phyloP scores from a whole-genome alignment of 1,140 invertebrate genomes.

The Bombus difficillimus region DNA sequence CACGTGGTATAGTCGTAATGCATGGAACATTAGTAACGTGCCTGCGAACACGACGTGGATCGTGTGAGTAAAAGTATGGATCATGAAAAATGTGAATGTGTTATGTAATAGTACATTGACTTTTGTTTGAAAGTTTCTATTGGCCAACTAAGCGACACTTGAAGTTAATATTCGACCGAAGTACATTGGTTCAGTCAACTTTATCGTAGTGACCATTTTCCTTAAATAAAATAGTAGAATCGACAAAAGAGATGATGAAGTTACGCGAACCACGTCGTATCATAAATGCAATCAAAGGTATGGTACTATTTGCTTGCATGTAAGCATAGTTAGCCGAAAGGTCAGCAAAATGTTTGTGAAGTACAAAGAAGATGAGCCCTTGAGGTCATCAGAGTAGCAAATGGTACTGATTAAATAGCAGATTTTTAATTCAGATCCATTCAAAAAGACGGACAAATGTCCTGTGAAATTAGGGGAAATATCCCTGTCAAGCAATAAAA shows the following conservation, averaged over 20 bases:
- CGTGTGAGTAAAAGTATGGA: neutral
- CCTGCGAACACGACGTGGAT: slow-evolving; percentile 31
- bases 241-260: neutral
- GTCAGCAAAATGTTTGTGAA: slow-evolving; percentile 1
- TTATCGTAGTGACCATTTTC: neutral
- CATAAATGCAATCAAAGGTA: slow-evolving; percentile 22
- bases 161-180: neutral
- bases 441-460: neutral
- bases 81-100: neutral
- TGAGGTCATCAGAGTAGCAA: neutral
- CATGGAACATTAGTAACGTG: slow-evolving; percentile 36
- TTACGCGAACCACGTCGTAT: slow-evolving; percentile 31
- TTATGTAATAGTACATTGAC: neutral
- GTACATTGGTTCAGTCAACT: neutral
- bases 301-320: slow-evolving; percentile 24
- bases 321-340: slow-evolving; percentile 22
- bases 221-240: neutral
- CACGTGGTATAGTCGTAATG: neutral
- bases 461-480: neutral
- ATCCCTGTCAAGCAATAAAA: neutral
- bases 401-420: neutral
- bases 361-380: neutral
- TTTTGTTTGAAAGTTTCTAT: neutral
- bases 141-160: neutral
- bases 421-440: neutral